A percentile compares a stretch with the other conserved stretches of the same genome.
Conservation (phyloP, 2,797 vertebrate species). For the Limosa lapponica region DNA sequence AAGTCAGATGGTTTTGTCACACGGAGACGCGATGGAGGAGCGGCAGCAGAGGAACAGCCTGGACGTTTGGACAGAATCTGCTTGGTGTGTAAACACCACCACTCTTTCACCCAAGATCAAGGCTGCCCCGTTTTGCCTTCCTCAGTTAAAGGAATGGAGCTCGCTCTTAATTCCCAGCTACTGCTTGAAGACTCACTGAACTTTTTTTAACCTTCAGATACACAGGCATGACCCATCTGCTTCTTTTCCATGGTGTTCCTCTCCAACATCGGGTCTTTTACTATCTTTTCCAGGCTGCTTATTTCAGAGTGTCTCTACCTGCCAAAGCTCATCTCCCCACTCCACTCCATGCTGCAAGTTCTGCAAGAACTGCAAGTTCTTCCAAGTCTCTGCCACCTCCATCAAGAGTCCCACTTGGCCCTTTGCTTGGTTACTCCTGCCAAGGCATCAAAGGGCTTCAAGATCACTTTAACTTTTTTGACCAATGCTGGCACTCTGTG, state of each 20-base stretch:
- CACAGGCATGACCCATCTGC: not conserved
- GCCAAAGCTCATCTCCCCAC: not conserved
- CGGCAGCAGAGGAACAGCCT: not conserved
- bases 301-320: not conserved
- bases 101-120: not conserved
- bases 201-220: not conserved
- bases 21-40: rapidly evolving
- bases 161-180: not conserved
- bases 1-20: not conserved
- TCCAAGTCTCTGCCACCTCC: not conserved
- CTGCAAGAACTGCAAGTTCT: not conserved
- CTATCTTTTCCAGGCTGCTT: not conserved
- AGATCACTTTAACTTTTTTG: not conserved
- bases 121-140: not conserved
- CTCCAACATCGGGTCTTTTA: not conserved
- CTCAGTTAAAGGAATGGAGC: not conserved
- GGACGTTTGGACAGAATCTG: not conserved
- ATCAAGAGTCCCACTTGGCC: not conserved
- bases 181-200: not conserved
- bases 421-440: not conserved
- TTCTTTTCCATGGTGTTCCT: not conserved
- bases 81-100: not conserved
- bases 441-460: not conserved
- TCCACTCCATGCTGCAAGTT: not conserved
- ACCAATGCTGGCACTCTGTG: not conserved